Base-by-base conservation (phyloP, 2,888 invertebrate species). In the Polydrusus cervinus region DNA sequence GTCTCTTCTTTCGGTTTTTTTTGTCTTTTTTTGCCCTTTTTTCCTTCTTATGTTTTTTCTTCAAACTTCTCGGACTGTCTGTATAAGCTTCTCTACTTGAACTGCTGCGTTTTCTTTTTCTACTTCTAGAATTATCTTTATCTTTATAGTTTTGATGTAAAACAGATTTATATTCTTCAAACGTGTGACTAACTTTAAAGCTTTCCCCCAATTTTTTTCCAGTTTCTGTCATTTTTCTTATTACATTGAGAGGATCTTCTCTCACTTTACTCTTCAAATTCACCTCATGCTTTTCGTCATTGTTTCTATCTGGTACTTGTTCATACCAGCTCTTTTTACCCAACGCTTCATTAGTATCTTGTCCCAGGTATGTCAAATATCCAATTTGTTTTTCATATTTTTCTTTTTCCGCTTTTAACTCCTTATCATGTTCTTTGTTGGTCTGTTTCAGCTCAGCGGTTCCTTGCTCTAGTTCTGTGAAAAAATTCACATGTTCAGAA, bases 381-480 rank as follows among this genome's bases (percentile, higher is more conserved):
- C 99, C 99, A 84, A 99, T 97, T 88, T 97, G 95, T 85, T 98
- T 98, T 86, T 99, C 99, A 89, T 97, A 98, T 82, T 97, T 96
- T 86, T 99, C 98, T 84, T 94, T 93, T 85, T 98, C 97, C 70
- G 94, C 93, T 86, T 95, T 97, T 79, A 94, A 91, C 84, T 99
- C 99, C 77, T 91, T 92, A 82, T 97, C 96, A 86, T 97, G 94
- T 67, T 98, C 97, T 82, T 90, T 92, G 85, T 99, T 98, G 0
- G 91, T 91, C 78, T 90, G 90, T 79, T 89, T 90, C 20, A 89
- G 87, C 79, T 89, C 90, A 57, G 90, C 89, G 45, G 89, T 88
- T 1, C 94, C 94, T 83, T 93, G 91, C 86, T 97, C 97, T 70
- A 95, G 87, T 77, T 97, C 95, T 80, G 92, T 90, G 89, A 98